A percentile compares a stretch with the other conserved stretches of the same genome.
These are phyloP conservation scores for Pontoporia blainvillei DNA, from an alignment of 2,113 vertebrate species.

Conservation along the genomic window DNA sequence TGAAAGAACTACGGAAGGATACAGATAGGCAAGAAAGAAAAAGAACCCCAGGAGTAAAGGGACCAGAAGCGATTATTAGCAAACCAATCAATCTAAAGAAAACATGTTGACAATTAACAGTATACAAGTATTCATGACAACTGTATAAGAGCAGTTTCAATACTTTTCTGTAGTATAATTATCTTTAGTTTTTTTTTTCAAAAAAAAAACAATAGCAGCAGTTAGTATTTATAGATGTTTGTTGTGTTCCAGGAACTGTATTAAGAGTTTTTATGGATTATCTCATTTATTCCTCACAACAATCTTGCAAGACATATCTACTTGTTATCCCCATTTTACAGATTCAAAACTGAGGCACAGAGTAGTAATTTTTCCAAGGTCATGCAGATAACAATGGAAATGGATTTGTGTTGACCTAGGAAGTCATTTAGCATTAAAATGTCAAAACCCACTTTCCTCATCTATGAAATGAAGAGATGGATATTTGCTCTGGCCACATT, in stretches of 20 bases:
- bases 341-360: not conserved
- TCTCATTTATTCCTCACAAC: not conserved
- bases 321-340: not conserved
- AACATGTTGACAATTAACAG: not conserved
- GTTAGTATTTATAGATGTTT: not conserved
- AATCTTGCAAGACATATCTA: not conserved
- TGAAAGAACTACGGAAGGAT: not conserved
- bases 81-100: slow-evolving; percentile 1
- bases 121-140: not conserved
- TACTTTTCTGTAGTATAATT: not conserved
- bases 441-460: not conserved
- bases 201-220: not conserved
- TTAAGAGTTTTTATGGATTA: not conserved
- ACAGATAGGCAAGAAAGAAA: not conserved
- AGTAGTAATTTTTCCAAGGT: not conserved
- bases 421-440: not conserved
- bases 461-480: not conserved
- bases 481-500: not conserved
- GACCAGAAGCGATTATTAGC: not conserved
- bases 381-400: not conserved
- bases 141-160: not conserved
- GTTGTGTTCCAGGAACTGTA: not conserved
- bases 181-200: not conserved
- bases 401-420: not conserved
- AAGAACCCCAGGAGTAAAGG: not conserved